Percentiles rank a stretch among this genome's conserved stretches.
phyloP scores from a whole-genome alignment of 2,797 vertebrate genomes.

The Leontopithecus rosalia region DNA sequence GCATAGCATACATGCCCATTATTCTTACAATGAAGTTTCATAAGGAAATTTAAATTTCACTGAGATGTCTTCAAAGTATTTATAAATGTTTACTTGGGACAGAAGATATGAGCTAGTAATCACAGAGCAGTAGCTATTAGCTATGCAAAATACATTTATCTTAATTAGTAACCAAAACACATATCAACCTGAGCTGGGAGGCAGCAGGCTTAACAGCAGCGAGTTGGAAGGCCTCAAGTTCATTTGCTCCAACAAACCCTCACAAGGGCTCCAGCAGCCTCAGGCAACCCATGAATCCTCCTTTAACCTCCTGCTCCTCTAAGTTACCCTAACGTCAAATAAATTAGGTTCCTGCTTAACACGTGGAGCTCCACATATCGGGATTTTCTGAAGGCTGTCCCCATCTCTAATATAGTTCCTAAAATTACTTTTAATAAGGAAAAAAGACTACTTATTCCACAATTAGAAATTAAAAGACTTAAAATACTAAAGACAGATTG shows the following conservation, averaged over 20 bases:
- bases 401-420: not conserved
- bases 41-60: slow-evolving; percentile 12
- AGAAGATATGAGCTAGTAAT: not conserved
- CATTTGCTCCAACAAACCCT: not conserved
- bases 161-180: slow-evolving; percentile 14
- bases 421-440: slow-evolving; percentile 2
- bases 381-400: not conserved
- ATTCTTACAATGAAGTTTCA: not conserved
- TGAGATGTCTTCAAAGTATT: not conserved
- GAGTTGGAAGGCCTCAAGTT: not conserved
- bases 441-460: not conserved
- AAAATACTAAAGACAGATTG: not conserved
- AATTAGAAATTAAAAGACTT: slow-evolving; percentile 16
- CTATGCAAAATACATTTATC: not conserved
- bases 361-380: not conserved
- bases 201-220: not conserved
- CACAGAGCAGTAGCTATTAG: not conserved
- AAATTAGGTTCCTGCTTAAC: not conserved
- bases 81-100: slow-evolving; percentile 21
- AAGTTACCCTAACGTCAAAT: not conserved
- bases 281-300: not conserved
- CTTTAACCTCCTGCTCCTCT: not conserved
- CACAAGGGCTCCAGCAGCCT: not conserved
- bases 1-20: not conserved
- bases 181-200: not conserved